Base-by-base conservation (phyloP, 1,140 invertebrate species). In the Cryptotermes secundus region DNA sequence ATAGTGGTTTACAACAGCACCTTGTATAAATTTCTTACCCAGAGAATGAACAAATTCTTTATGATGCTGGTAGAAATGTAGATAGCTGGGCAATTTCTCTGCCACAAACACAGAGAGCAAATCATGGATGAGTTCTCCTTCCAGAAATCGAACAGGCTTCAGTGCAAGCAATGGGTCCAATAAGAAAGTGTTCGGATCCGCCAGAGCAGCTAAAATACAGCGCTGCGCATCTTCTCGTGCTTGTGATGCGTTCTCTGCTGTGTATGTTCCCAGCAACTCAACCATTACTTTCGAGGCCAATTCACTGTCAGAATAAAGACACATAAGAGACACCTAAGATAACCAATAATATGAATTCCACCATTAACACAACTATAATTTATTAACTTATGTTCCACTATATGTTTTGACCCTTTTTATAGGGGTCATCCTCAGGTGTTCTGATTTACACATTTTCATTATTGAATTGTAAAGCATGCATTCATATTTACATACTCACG, bases 231-330 rank as follows among this genome's bases (percentile, higher is more conserved):
- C 98, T 91, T 99, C 97, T 87, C 97, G 93, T 0, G 98, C 98
- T 87, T 98, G 97, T 59, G 97, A 97, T 3, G 98, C 98, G 92
- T 98, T 99, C 88, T 99, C 97, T 85, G 97, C 95, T 81, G 97
- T 99, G 88, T 99, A 99, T 1, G 98, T 99, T 24, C 97, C 96
- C 49, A 99, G 89, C 9, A 99, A 91, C 90, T 99, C 97, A 85
- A 99, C 96, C 97, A 99, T 99, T 1, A 99, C 97, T 90, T 97
- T 97, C 36, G 97, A 95, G 38, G 97, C 97, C 87, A 96, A 91
- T 89, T 98, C 97, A 90, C 97, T 96, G 88, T 31, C 2, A 81
- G n/a, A 36, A 91, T 90, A 85, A 85, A 86, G 80, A 86, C 87
- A 88, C n/a, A n/a, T n/a, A 86, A 84, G 87, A 86, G 34, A 45